phyloP scores from a whole-genome alignment of 2,113 vertebrate species.

The Pluvianellus socialis region DNA sequence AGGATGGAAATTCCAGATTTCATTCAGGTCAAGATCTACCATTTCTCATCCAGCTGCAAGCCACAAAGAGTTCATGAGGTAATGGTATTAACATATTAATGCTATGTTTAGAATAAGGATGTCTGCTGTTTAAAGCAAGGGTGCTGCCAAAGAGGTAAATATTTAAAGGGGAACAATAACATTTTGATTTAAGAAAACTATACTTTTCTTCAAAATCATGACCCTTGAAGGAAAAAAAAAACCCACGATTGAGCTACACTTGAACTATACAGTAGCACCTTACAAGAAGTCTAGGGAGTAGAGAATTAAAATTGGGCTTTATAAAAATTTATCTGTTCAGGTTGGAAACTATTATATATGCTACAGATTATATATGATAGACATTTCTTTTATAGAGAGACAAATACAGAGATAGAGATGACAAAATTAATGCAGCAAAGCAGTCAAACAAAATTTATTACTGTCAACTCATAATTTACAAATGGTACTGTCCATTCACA shows the following conservation, averaged over 20 bases:
- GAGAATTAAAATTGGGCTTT: neutral
- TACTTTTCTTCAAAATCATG: neutral
- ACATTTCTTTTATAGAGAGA: neutral
- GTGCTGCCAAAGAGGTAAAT: neutral
- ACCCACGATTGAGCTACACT: neutral
- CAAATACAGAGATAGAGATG: neutral
- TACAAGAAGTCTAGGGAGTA: neutral
- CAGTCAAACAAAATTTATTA: neutral
- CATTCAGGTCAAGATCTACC: neutral
- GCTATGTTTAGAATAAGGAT: neutral
- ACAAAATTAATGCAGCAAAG: neutral
- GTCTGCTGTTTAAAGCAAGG: neutral
- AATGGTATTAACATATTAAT: neutral
- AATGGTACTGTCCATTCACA: neutral
- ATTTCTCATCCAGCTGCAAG: neutral
- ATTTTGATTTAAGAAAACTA: neutral
- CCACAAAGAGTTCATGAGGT: neutral
- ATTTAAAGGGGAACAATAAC: neutral
- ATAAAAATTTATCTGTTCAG: neutral
- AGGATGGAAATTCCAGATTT: neutral
- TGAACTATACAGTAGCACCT: neutral
- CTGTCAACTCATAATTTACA: neutral
- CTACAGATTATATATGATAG: neutral
- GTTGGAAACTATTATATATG: neutral
- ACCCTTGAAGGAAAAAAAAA: neutral